Conservation (phyloP, 2,113 vertebrate species). For the Acinonyx jubatus region DNA sequence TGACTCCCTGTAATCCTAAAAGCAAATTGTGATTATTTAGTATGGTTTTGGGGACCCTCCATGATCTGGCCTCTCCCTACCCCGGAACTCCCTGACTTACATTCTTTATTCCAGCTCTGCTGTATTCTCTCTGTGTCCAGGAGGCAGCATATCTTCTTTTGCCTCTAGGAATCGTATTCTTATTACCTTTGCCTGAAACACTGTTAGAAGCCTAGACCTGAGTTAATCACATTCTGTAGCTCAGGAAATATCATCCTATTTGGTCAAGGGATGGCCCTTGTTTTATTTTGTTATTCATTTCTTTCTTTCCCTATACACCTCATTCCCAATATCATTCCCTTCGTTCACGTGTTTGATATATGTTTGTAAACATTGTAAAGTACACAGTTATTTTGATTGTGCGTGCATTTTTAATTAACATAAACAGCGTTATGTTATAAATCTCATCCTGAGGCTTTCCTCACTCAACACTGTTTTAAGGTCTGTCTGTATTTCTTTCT, state of each 20-base stretch:
- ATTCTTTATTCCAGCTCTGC: background rate
- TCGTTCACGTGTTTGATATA: background rate
- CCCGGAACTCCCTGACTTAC: background rate
- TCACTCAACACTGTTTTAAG: background rate
- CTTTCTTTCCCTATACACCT: background rate
- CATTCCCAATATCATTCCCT: background rate
- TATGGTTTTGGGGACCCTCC: background rate
- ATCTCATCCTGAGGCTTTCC: background rate
- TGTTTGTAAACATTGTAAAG: background rate
- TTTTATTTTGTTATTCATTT: slow-evolving; percentile 19
- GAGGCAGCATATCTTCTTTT: background rate
- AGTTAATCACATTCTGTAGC: background rate
- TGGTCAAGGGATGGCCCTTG: background rate
- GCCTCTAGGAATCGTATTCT: background rate
- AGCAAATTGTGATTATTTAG: background rate
- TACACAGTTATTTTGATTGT: background rate
- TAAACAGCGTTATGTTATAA: background rate
- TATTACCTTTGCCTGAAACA: background rate
- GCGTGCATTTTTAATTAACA: background rate
- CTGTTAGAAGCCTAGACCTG: background rate
- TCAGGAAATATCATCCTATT: background rate
- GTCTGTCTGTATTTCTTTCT: background rate
- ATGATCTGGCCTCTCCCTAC: background rate
- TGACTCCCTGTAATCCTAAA: background rate
- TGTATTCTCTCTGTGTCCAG: background rate